Evolutionary conservation across 2,113 vertebrate species (phyloP).

Genomic region (Tympanuchus pallidicinctus): DNA sequence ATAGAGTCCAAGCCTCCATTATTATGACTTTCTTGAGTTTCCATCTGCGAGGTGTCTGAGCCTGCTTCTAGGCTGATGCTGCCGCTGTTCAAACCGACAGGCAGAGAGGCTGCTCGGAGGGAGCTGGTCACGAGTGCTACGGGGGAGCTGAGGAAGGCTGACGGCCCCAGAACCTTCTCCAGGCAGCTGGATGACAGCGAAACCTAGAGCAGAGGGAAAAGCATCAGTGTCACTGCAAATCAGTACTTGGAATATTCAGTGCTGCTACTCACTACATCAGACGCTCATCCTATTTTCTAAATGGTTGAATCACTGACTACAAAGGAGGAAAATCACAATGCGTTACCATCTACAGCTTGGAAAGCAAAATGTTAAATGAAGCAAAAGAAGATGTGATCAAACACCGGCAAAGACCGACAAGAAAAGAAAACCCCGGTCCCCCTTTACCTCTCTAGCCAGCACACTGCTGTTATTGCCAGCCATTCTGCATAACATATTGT

Average conservation of each 20-base stretch:
- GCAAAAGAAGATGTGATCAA: not conserved
- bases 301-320: not conserved
- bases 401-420: not conserved
- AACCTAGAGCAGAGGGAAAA: not conserved
- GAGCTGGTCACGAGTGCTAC: slow-evolving; percentile 34
- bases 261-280: not conserved
- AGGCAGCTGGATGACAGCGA: slow-evolving; percentile 22
- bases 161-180: slow-evolving; percentile 10
- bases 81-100: slow-evolving; percentile 49
- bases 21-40: not conserved
- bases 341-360: not conserved
- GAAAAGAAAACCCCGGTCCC: not conserved
- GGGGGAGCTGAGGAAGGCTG: not conserved
- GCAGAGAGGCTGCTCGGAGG: slow-evolving; percentile 63
- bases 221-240: not conserved
- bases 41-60: not conserved
- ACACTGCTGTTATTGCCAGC: too few relatives aligned
- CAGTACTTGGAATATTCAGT: not conserved
- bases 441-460: too few relatives aligned
- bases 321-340: not conserved
- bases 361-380: not conserved
- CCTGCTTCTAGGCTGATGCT: not conserved
- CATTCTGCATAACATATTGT: too few relatives aligned
- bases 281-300: not conserved
- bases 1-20: slow-evolving; percentile 24